These are phyloP conservation scores for Cyprinella venusta DNA, from an alignment of 2,797 vertebrate genomes.

Conservation along the genomic window DNA sequence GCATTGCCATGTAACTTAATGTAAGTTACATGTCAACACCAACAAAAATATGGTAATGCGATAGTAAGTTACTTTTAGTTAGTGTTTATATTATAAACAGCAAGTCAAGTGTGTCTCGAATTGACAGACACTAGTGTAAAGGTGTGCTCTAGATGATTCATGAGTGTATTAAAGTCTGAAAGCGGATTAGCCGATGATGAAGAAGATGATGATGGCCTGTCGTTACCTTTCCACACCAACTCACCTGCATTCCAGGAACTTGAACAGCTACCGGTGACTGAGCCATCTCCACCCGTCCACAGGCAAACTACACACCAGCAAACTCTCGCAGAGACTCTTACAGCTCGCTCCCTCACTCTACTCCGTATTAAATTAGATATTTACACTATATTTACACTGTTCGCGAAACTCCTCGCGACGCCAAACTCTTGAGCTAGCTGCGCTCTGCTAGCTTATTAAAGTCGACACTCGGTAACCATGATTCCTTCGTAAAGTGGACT, in stretches of 20 bases:
- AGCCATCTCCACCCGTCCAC: conserved; percentile 59
- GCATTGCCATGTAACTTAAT: too few relatives aligned
- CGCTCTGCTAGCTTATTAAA: conserved; percentile 36
- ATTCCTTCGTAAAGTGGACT: conserved; percentile 24
- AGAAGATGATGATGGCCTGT: conserved; percentile 13
- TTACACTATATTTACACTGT: conserved; percentile 1
- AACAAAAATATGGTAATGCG: too few relatives aligned
- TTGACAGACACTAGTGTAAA: not conserved
- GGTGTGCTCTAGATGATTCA: not conserved
- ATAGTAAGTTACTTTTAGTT: not conserved
- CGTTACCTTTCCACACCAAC: conserved; percentile 50
- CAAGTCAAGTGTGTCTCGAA: not conserved
- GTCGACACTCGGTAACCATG: conserved; percentile 38
- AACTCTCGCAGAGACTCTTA: not conserved
- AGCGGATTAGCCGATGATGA: not conserved
- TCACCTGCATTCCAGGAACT: conserved; percentile 72
- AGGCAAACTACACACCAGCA: not conserved
- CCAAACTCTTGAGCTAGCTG: conserved; percentile 49
- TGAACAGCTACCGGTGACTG: conserved; percentile 65
- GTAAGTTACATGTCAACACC: too few relatives aligned
- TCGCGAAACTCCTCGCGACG: conserved; percentile 23
- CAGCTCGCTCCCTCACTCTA: not conserved
- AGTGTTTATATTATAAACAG: not conserved
- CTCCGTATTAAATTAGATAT: not conserved
- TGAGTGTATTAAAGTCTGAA: not conserved